Evolutionary conservation across 2,888 invertebrate species (phyloP).

Genomic region (Chymomyza amoena): DNA sequence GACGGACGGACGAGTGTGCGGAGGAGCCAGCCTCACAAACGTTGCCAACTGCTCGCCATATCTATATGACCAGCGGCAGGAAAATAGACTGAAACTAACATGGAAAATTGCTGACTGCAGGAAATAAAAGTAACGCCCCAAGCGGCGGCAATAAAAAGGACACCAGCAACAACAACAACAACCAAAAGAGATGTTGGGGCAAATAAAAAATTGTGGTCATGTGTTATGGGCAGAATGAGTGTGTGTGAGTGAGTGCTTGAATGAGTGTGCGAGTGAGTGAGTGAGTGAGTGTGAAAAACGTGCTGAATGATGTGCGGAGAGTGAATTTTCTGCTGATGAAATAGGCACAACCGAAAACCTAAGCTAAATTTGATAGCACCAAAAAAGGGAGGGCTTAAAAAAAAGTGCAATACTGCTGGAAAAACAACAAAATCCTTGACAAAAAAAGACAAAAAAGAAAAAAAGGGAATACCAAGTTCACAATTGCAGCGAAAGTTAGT

Average conservation of each 20-base stretch:
- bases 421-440: conserved; percentile 35
- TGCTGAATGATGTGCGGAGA: not conserved
- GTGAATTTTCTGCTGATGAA: conserved; percentile 19
- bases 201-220: conserved; percentile 49
- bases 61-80: not conserved
- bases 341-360: conserved; percentile 36
- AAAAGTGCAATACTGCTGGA: conserved; percentile 15
- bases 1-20: too few species aligned
- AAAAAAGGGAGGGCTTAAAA: not conserved
- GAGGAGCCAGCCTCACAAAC: conserved; percentile 51
- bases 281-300: not conserved
- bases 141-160: conserved; percentile 50
- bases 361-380: conserved; percentile 1
- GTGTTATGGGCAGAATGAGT: not conserved
- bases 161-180: conserved; percentile 10
- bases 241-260: not conserved
- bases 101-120: conserved; percentile 56
- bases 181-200: conserved; percentile 10
- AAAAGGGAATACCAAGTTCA: conserved; percentile 11
- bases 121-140: conserved; percentile 35
- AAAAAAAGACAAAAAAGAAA: not conserved
- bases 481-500: conserved; percentile 42
- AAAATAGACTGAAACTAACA: conserved; percentile 33
- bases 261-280: not conserved
- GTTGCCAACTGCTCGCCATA: conserved; percentile 61